Evolutionary conservation across 2,888 invertebrate genomes (phyloP).

Genomic region (Lochmaea crataegi): DNA sequence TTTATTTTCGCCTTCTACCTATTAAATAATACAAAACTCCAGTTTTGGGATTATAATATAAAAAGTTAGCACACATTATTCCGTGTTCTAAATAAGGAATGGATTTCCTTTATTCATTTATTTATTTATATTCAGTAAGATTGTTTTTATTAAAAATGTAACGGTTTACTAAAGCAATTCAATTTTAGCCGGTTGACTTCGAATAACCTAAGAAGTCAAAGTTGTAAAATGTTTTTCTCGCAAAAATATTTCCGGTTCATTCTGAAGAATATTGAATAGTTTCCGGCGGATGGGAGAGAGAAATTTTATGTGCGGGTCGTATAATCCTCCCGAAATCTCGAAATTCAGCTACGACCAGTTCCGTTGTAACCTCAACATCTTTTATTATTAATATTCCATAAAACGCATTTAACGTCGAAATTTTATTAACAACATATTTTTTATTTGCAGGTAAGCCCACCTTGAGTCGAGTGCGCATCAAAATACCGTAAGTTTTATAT

Average conservation of each 20-base stretch:
- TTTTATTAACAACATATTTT: slow-evolving; percentile 41
- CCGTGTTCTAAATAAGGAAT: not conserved
- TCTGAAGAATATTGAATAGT: slow-evolving; percentile 24
- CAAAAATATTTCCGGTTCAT: slow-evolving; percentile 17
- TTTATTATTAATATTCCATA: slow-evolving; percentile 40
- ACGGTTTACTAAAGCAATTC: slow-evolving; percentile 6
- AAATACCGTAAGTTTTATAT: slow-evolving; percentile 40
- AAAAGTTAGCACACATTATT: too few species aligned
- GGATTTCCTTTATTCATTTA: not conserved
- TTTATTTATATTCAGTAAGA: not conserved
- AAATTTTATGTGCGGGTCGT: slow-evolving; percentile 33
- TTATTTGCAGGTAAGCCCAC: slow-evolving; percentile 42
- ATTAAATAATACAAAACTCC: too few species aligned
- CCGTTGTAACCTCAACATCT: slow-evolving; percentile 12
- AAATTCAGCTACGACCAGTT: slow-evolving; percentile 16
- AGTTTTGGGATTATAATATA: too few species aligned
- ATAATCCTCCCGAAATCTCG: slow-evolving; percentile 32
- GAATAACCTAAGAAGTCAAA: slow-evolving; percentile 1
- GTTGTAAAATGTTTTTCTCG: slow-evolving; percentile 14
- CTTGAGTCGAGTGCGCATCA: slow-evolving; percentile 19
- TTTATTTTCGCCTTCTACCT: too few species aligned
- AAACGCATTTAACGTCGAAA: slow-evolving; percentile 34
- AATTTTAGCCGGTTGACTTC: not conserved
- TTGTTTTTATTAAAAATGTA: not conserved
- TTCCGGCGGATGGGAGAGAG: slow-evolving; percentile 14